Percentiles rank a stretch among this genome's conserved stretches.
Evolutionary conservation across 30 jellyfish, hydroid and myxozoan species (phyloP).

Genomic region (Chrysaora quinquecirrha): DNA sequence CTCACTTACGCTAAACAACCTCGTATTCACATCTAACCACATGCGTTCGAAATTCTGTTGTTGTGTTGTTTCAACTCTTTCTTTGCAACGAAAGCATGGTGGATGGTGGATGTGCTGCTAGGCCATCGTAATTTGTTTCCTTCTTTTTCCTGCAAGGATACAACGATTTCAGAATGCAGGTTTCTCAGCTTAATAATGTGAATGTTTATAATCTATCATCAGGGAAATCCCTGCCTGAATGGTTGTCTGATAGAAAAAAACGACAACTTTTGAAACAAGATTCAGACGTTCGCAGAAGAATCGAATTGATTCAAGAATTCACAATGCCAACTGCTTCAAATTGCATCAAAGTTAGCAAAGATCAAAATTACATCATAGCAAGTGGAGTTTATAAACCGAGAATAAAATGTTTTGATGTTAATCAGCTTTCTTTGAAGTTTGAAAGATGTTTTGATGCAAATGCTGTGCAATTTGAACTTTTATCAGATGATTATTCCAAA

Average conservation of each 20-base stretch:
- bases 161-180: constrained; percentile 98
- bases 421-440: constrained; percentile 84
- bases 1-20: too few species aligned
- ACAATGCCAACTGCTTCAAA: constrained; percentile 99
- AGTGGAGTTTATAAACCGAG: constrained; percentile 98
- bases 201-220: constrained; percentile 96
- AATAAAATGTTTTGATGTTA: constrained; percentile 89
- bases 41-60: too few species aligned
- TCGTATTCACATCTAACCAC: too few species aligned
- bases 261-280: constrained; percentile 95
- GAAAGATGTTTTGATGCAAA: constrained; percentile 97
- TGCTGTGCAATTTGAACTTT: constrained; percentile 85
- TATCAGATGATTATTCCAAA: constrained; percentile 98
- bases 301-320: constrained; percentile 97
- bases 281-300: constrained; percentile 87
- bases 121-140: too few species aligned
- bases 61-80: too few species aligned
- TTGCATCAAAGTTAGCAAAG: constrained; percentile 76
- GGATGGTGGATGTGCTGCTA: too few species aligned
- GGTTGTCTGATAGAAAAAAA: constrained; percentile 97
- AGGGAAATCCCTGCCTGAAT: constrained; percentile 98
- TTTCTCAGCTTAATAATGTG: constrained; percentile 89
- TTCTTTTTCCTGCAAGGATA: too few species aligned
- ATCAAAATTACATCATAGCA: constrained; percentile 83
- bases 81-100: too few species aligned